phyloP scores from a whole-genome alignment of 2,113 vertebrate species.

The Heterocephalus glaber region DNA sequence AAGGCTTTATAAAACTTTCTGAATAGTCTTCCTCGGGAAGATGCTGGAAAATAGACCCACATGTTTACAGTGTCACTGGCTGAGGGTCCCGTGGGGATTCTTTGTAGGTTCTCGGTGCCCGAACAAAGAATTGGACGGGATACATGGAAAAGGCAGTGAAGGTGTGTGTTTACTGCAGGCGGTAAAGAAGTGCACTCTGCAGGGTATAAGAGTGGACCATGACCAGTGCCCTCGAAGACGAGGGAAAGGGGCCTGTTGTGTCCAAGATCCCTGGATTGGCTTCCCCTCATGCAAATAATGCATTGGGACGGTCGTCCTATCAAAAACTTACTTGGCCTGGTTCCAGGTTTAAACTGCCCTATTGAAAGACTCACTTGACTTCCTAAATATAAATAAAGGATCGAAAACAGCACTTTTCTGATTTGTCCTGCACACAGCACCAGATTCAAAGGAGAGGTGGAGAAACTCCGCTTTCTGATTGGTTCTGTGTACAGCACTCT shows the following conservation, averaged over 20 bases:
- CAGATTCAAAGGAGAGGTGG: neutral
- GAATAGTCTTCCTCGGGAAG: neutral
- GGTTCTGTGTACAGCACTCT: neutral
- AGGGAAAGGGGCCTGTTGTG: neutral
- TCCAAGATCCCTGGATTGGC: neutral
- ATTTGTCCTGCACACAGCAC: neutral
- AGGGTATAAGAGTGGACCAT: neutral
- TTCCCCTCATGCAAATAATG: neutral
- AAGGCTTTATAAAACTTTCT: neutral
- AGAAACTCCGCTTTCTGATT: fast-evolving
- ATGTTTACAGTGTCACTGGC: fast-evolving
- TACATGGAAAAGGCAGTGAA: neutral
- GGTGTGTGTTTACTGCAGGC: neutral
- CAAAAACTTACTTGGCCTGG: neutral
- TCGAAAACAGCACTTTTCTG: neutral
- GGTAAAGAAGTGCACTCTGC: neutral
- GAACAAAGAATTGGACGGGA: neutral
- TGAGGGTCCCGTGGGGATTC: neutral
- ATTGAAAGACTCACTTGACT: neutral
- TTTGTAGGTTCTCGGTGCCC: neutral
- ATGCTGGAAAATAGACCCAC: fast-evolving
- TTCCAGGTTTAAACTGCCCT: neutral
- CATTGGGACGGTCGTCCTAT: neutral
- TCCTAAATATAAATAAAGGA: neutral
- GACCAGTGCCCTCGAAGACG: neutral